Evolutionary conservation across 2,797 vertebrate genomes (phyloP), one percentile per base, ranked within the genome.

Genomic region (Eidolon dupreanum): DNA sequence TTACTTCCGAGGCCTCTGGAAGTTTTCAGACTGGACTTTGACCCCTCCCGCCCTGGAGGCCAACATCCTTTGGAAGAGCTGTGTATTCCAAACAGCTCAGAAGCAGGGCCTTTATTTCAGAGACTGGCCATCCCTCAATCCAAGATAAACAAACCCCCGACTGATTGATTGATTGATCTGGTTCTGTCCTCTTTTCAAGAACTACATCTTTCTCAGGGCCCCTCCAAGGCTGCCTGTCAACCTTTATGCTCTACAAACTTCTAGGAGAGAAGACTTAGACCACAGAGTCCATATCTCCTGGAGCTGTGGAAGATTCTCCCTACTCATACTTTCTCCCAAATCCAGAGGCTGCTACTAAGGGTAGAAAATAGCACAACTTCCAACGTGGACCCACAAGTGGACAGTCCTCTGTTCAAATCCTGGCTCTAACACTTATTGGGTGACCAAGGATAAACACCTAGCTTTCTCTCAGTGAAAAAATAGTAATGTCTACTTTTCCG

Each of bases 31-130:
- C 49, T 65, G 68, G 84, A 84, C 90, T 19, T 65, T 63, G 77
- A 83, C 86, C 41, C 63, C 55, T 66, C 7, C 5, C 43, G 20
- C 11, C 55, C 3, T 1, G 28, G n/a, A 65, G 68, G 28, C 75
- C 73, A 31, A 86, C 82, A 36, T 70, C 87, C 59, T 95, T 75
- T n/a, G 68, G 86, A 90, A 78, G 38, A 73, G 61, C 49, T 73
- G 22, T 61, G n/a, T 41, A 57, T 78, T 85, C 71, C 95, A 59
- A 90, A 86, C n/a, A 79, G n/a, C 63, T 88, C 49, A 16, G 90
- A 77, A 70, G 38, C 78, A 66, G 65, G 46, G 41, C 7, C 41
- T 93, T 88, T 96, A 68, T 95, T 84, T 41, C 38, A 22, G 61
- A 75, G 33, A 68, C 71, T 3, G 24, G 84, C 41, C 1, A 41